Evolutionary conservation across 2,888 invertebrate genomes (phyloP), one percentile per base, ranked within the genome.

Genomic region (Tromatobia lineatoria): DNA sequence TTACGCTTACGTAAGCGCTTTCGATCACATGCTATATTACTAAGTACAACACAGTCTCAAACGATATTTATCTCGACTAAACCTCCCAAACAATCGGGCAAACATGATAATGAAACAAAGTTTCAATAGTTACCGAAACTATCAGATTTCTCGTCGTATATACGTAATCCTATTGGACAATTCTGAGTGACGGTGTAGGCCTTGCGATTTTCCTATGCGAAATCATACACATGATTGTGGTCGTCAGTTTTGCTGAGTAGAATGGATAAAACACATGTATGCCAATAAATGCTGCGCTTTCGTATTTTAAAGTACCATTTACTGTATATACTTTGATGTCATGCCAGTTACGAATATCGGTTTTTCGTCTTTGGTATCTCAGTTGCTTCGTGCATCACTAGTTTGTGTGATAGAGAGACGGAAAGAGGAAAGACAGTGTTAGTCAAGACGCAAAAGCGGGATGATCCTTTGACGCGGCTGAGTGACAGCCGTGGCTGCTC

Each of bases 401-500:
- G 59, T 66, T 64, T 59, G 23, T 23, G 71, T 38, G 70, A 66
- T 66, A 79, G 59, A 76, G 71, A 70, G 57, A 75, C 47, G 64
- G 45, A 54, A 59, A 38, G 66, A 47, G 78, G 29, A 75, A 66
- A 59, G 70, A 75, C 64, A 47, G 59, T 61, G 50, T 7, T 52
- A 73, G 54, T 54, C 70, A 52, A 61, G 57, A 61, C 50, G 34
- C 59, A 64, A 70, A 73, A 83, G 85, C 83, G 85, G 84, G 83
- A 88, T 87, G 88, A 89, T 89, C 87, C 89, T 90, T 90, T 90
- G 90, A 90, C 90, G 88, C 85, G 78, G 85, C 86, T 90, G 90
- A 90, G 88, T 90, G 90, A 90, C 90, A 89, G 89, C 87, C 88
- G 86, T 88, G 88, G 86, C 88, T 89, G 88, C 84, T 88, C 80